Evolutionary conservation across 1,140 invertebrate genomes (phyloP).

Genomic region (Paracyclopina nana): DNA sequence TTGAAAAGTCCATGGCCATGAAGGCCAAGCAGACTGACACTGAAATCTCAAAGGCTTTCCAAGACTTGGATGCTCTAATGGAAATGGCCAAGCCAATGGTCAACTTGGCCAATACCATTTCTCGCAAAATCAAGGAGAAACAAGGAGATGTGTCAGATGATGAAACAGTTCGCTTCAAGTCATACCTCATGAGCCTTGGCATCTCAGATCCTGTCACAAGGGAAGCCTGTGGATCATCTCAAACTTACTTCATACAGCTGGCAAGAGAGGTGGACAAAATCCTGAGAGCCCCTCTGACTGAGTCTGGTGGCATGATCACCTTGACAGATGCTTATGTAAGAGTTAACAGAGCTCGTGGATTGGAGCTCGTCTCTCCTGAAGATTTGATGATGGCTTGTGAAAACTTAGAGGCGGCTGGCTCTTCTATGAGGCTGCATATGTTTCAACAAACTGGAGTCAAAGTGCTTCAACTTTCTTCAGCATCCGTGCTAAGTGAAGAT

Average conservation of each 20-base stretch:
- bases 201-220: constrained; percentile 74
- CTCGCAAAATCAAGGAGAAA: constrained; percentile 76
- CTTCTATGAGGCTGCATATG: constrained; percentile 44
- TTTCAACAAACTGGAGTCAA: constrained; percentile 81
- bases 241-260: constrained; percentile 61
- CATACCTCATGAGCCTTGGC: constrained; percentile 83
- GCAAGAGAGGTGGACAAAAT: constrained; percentile 66
- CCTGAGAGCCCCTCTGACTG: constrained; percentile 46
- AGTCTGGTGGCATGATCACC: constrained; percentile 86
- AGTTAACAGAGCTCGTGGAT: constrained; percentile 68
- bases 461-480: constrained; percentile 57
- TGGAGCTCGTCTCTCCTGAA: constrained; percentile 77
- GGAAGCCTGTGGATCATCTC: constrained; percentile 6
- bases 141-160: constrained; percentile 92
- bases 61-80: constrained; percentile 85
- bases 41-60: constrained; percentile 76
- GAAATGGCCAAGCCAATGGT: constrained; percentile 96
- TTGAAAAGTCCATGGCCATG: constrained; percentile 74
- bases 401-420: constrained; percentile 35
- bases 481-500: constrained; percentile 53
- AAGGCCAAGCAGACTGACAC: constrained; percentile 72
- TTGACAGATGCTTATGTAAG: constrained; percentile 89
- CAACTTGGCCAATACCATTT: constrained; percentile 67
- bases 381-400: constrained; percentile 79
- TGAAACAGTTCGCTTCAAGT: constrained; percentile 88